These are phyloP conservation scores for Leptobrachium leishanense DNA, from an alignment of 2,113 vertebrate genomes.

Conservation along the genomic window DNA sequence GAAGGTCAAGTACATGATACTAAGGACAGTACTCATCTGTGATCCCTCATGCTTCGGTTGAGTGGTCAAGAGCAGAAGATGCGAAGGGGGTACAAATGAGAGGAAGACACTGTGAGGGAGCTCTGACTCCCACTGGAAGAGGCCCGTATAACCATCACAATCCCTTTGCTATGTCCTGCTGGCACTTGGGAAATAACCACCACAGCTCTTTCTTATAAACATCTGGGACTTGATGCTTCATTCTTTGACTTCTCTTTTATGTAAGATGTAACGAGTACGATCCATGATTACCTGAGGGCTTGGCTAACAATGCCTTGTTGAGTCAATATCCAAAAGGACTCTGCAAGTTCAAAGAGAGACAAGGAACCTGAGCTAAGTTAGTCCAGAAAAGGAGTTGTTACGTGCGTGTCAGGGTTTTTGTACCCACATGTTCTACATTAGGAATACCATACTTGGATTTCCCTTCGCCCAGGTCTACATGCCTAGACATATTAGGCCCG, in stretches of 20 bases:
- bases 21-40: constrained; percentile 77
- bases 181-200: not conserved
- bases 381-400: too few species aligned
- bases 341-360: not conserved
- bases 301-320: not conserved
- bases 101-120: not conserved
- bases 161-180: not conserved
- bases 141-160: not conserved
- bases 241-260: not conserved
- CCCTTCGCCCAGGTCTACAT: not conserved
- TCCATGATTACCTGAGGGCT: not conserved
- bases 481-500: too few species aligned
- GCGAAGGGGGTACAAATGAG: not conserved
- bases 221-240: not conserved
- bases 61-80: not conserved
- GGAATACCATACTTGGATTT: not conserved
- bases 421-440: not conserved
- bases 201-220: not conserved
- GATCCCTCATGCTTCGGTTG: constrained; percentile 45
- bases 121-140: not conserved
- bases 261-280: not conserved
- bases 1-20: constrained; percentile 70
- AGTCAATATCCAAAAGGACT: too few species aligned
- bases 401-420: not conserved
- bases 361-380: not conserved